Evolutionary conservation across 2,797 vertebrate genomes (phyloP).

Genomic region (Taenioides sp.): DNA sequence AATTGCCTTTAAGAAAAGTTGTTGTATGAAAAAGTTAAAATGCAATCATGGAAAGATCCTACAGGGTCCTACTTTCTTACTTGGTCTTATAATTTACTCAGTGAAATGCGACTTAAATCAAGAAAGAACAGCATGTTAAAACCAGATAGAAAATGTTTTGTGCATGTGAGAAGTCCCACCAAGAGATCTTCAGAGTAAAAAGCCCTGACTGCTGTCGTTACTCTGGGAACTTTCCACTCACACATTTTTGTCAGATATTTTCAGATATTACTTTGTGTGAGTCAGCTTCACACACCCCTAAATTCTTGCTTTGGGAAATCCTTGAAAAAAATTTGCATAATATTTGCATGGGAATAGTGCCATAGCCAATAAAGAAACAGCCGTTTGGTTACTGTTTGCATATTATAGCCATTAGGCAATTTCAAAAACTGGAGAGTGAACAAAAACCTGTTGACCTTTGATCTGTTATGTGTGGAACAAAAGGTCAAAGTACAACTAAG

Average conservation of each 20-base stretch:
- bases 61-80: neutral
- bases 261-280: constrained; percentile 28
- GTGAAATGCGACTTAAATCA: neutral
- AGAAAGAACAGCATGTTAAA: neutral
- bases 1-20: neutral
- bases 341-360: constrained; percentile 49
- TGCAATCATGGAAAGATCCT: neutral
- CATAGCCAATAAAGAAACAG: constrained; percentile 45
- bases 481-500: constrained; percentile 13
- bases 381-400: constrained; percentile 60
- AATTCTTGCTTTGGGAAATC: constrained; percentile 45
- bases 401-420: constrained; percentile 38
- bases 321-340: constrained; percentile 58
- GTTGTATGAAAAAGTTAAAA: neutral
- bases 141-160: neutral
- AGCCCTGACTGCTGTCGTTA: neutral
- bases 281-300: constrained; percentile 32
- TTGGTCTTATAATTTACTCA: neutral
- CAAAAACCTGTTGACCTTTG: constrained; percentile 49
- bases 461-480: constrained; percentile 49
- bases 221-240: neutral
- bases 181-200: too few relatives aligned
- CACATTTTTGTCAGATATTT: constrained; percentile 2
- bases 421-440: constrained; percentile 35
- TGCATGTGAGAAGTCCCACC: neutral